Evolutionary conservation across 2,888 invertebrate species (phyloP).

Genomic region (Stomorhina lunata): DNA sequence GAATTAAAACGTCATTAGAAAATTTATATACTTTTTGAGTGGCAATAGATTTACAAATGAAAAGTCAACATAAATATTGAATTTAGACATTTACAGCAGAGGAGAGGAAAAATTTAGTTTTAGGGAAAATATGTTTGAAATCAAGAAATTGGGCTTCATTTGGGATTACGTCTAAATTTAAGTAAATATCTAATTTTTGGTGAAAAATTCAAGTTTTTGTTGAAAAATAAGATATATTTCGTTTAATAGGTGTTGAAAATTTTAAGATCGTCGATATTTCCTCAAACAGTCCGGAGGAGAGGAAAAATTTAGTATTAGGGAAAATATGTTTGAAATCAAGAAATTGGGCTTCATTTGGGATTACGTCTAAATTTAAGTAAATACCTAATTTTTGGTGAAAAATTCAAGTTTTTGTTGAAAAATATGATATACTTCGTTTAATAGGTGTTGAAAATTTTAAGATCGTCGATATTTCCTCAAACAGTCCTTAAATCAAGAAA

Average conservation of each 20-base stretch:
- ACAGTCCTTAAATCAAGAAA: background rate
- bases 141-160: background rate
- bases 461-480: too few species aligned
- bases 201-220: too few species aligned
- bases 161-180: too few species aligned
- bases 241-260: too few species aligned
- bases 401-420: too few species aligned
- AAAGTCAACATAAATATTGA: background rate
- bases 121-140: background rate
- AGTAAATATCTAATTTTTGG: too few species aligned
- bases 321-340: background rate
- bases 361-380: too few species aligned
- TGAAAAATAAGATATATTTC: too few species aligned
- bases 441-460: too few species aligned
- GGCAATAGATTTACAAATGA: conserved; percentile 9
- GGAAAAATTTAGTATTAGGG: background rate
- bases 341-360: background rate
- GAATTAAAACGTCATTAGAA: conserved; percentile 25
- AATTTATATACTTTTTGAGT: conserved; percentile 17
- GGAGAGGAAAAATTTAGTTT: background rate
- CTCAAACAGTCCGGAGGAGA: background rate
- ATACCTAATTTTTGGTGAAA: too few species aligned
- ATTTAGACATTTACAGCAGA: background rate
- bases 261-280: too few species aligned
- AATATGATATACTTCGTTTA: too few species aligned